Conservation (phyloP, 1,140 invertebrate genomes). For the Polyergus mexicanus region DNA sequence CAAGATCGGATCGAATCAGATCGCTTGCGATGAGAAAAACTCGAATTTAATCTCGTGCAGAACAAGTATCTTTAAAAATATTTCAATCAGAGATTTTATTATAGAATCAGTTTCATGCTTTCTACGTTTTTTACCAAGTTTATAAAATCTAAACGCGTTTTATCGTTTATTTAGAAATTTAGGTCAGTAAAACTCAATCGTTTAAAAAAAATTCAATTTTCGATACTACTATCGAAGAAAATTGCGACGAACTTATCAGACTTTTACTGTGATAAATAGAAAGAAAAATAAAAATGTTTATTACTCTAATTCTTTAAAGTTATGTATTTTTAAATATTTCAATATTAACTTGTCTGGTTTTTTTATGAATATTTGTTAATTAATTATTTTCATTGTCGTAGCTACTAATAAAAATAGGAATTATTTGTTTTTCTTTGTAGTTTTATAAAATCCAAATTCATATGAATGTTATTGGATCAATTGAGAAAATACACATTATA, state of each 20-base stretch:
- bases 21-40: constrained; percentile 1
- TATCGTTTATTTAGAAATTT: background rate
- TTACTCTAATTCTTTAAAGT: no score
- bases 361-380: background rate
- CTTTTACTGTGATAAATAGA: background rate
- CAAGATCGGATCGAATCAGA: constrained; percentile 33
- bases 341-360: background rate
- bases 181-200: background rate
- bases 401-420: background rate
- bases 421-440: background rate
- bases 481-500: background rate
- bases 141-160: background rate
- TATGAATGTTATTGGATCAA: background rate
- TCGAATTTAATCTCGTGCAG: constrained; percentile 7
- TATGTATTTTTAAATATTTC: background rate
- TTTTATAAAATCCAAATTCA: background rate
- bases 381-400: background rate
- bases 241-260: background rate
- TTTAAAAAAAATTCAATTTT: background rate
- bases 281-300: background rate
- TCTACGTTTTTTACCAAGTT: constrained; percentile 17
- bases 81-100: constrained; percentile 26
- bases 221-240: background rate
- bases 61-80: constrained; percentile 17
- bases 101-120: constrained; percentile 29